Percentiles rank a stretch among this genome's conserved stretches.
phyloP scores from a whole-genome alignment of 2,113 vertebrate genomes.

The Ploceus nigricollis region DNA sequence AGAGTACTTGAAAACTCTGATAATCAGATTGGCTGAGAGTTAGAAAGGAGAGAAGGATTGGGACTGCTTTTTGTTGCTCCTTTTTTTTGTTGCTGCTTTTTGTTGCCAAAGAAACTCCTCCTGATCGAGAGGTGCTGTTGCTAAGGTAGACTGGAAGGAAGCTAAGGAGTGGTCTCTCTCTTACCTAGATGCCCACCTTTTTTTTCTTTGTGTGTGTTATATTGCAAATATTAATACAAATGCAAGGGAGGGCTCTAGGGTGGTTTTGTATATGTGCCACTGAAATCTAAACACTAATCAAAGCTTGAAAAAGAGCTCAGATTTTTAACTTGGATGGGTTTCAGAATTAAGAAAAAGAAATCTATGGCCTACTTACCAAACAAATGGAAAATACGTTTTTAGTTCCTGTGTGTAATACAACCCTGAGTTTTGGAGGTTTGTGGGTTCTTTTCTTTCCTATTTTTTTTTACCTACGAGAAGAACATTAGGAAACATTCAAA shows the following conservation, averaged over 20 bases:
- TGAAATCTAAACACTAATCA: background rate
- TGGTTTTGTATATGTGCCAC: background rate
- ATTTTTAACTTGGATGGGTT: background rate
- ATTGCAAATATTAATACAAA: background rate
- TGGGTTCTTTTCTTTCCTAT: background rate
- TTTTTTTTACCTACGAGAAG: background rate
- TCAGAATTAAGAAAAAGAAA: background rate
- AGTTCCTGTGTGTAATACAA: background rate
- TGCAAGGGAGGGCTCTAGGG: background rate
- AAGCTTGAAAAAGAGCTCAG: background rate
- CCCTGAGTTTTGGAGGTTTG: background rate
- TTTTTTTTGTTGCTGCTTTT: too few species aligned
- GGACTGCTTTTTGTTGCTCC: background rate
- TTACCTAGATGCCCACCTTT: background rate
- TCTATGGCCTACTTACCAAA: background rate
- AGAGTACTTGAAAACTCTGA: background rate
- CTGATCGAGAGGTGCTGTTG: background rate
- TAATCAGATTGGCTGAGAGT: constrained; percentile 5
- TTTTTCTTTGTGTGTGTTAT: background rate
- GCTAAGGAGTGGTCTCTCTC: background rate
- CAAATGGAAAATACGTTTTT: background rate
- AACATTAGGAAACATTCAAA: background rate
- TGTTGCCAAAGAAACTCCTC: background rate
- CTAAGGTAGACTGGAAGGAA: background rate
- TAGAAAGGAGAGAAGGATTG: background rate